Evolutionary conservation across 2,113 vertebrate species (phyloP), one percentile per base, ranked within the genome.

Genomic region (Crotophaga sulcirostris): DNA sequence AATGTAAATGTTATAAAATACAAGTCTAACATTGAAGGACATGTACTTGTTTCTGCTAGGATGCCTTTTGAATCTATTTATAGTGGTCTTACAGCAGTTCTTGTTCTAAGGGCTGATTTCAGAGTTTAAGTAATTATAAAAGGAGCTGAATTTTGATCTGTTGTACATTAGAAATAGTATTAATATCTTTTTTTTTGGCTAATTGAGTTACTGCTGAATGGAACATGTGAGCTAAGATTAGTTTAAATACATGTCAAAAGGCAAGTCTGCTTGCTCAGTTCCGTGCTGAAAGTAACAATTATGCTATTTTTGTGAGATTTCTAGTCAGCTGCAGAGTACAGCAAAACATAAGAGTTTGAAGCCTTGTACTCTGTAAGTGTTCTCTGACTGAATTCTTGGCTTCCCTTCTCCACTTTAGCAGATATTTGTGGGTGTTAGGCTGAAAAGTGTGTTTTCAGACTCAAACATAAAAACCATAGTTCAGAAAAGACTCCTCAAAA

Each of bases 121-220:
- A 92, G 51, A 66, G 82, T n/a, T n/a, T 72, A 63, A 84, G 47
- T 55, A 51, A 59, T 87, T 74, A 18, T 64, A 63, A 90, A 55
- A 49, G n/a, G 82, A 93, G 94, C 15, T 86, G 51, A 94, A 96
- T 93, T 97, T 96, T 34, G 16, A 62, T 45, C 40, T 89, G 26
- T 55, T 90, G 31, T 80, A 34, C 14, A 66, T 84, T 93, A 89
- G 28, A 91, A 96, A 89, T 23, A 19, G 49, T 24, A 67, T 89
- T 63, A 89, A 64, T 29, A 28, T 78, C 24, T 60, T 58, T 17
- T 11, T 19, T 23, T 47, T 59, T 52, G 1, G 4, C 16, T 68
- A 49, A 60, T 69, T 87, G 49, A 87, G 8, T 91, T 84, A 89
- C 33, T 54, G 24, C 14, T 87, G 55, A 89, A 83, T 21, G 45